phyloP scores from a whole-genome alignment of 2,888 invertebrate genomes.

The Crioceris asparagi region DNA sequence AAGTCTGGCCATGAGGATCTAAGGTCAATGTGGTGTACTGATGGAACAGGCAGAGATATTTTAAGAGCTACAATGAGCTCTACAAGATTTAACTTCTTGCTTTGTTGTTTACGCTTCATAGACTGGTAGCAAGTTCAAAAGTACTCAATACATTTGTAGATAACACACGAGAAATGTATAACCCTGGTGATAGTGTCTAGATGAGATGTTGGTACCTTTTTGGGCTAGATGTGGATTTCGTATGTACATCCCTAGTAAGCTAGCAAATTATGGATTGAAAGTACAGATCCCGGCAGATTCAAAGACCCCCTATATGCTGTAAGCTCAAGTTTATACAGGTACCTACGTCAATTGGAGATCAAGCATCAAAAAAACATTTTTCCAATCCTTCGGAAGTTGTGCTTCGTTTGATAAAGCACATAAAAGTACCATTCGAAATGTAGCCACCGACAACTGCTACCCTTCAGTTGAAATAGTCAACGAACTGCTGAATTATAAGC shows the following conservation, averaged over 20 bases:
- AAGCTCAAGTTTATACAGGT: conserved; percentile 8
- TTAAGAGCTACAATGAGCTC: conserved; percentile 15
- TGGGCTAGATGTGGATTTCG: conserved; percentile 14
- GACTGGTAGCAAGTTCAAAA: conserved; percentile 13
- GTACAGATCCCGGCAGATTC: conserved; percentile 13
- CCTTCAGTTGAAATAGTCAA: no score
- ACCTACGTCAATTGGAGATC: no score
- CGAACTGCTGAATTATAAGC: no score
- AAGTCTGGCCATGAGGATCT: conserved; percentile 18
- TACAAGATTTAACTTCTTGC: conserved; percentile 12
- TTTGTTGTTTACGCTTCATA: conserved; percentile 14
- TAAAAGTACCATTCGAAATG: no score
- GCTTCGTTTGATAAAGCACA: no score
- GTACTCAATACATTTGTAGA: conserved; percentile 9
- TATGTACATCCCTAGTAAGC: conserved; percentile 19
- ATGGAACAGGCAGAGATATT: conserved; percentile 16
- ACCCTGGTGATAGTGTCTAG: conserved; percentile 12
- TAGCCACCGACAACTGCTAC: no score
- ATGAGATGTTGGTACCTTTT: conserved; percentile 18
- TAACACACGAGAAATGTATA: neutral
- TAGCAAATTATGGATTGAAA: conserved; percentile 15
- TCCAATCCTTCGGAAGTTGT: no score
- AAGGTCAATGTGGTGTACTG: conserved; percentile 14
- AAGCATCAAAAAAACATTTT: no score
- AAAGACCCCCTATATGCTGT: conserved; percentile 9